Conservation (phyloP, 2,113 vertebrate genomes). For the Guaruba guarouba region DNA sequence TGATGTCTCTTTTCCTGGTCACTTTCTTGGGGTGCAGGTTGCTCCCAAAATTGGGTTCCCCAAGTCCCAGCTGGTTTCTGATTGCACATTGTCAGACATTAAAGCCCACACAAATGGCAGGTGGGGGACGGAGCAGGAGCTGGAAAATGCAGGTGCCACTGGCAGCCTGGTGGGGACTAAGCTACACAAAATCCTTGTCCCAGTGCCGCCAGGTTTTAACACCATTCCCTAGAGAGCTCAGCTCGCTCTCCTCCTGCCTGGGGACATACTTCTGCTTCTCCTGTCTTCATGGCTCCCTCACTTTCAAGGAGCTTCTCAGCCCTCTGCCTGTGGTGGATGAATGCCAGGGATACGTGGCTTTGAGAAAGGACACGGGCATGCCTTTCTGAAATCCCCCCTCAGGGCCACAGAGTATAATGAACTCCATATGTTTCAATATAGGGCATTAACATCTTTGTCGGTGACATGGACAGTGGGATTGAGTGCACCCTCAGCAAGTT, state of each 20-base stretch:
- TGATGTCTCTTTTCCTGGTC: neutral
- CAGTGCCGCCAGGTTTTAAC: neutral
- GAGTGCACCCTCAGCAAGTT: too few relatives aligned
- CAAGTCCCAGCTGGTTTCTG: neutral
- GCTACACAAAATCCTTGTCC: neutral
- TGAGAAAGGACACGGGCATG: neutral
- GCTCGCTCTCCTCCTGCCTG: neutral
- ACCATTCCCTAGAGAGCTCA: neutral
- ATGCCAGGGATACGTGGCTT: neutral
- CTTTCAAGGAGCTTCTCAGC: neutral
- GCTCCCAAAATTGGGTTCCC: neutral
- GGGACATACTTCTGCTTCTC: neutral
- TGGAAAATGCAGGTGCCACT: too few relatives aligned
- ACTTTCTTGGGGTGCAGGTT: neutral
- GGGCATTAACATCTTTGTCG: neutral
- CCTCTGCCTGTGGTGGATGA: neutral
- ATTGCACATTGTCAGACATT: neutral
- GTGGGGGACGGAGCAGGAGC: accelerated
- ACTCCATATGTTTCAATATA: neutral
- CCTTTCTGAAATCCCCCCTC: neutral
- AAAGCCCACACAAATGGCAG: neutral
- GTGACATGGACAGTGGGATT: too few relatives aligned
- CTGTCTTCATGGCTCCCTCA: neutral
- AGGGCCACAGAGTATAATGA: neutral
- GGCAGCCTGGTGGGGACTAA: neutral